Evolutionary conservation across 2,113 vertebrate species (phyloP).

Genomic region (Pristiophorus japonicus): DNA sequence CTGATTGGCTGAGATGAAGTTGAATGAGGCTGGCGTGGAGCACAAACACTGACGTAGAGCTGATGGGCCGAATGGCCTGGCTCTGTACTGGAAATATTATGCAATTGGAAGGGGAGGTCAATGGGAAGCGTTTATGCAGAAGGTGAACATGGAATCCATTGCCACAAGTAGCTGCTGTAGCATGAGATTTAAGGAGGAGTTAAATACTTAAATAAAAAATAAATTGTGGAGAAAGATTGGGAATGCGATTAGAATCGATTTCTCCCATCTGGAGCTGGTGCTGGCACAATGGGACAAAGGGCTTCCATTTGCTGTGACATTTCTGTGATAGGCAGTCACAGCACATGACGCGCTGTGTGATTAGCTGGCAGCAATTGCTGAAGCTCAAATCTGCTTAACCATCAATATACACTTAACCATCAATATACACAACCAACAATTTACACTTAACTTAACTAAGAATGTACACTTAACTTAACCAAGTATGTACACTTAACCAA

Average conservation of each 20-base stretch:
- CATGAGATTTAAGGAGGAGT: background rate
- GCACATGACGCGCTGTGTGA: background rate
- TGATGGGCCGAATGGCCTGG: background rate
- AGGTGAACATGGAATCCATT: background rate
- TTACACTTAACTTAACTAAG: background rate
- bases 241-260: background rate
- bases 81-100: background rate
- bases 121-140: background rate
- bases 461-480: no score
- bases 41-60: background rate
- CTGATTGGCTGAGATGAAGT: background rate
- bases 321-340: background rate
- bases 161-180: background rate
- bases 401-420: no score
- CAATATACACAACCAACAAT: background rate
- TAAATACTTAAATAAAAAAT: background rate
- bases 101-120: background rate
- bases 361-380: background rate
- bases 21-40: background rate
- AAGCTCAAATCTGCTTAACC: no score
- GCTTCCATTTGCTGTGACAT: background rate
- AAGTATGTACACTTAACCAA: no score
- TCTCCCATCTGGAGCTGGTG: background rate
- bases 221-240: background rate
- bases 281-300: background rate